Conservation (phyloP, 1,140 invertebrate species). For the Cotesia chilonis region DNA sequence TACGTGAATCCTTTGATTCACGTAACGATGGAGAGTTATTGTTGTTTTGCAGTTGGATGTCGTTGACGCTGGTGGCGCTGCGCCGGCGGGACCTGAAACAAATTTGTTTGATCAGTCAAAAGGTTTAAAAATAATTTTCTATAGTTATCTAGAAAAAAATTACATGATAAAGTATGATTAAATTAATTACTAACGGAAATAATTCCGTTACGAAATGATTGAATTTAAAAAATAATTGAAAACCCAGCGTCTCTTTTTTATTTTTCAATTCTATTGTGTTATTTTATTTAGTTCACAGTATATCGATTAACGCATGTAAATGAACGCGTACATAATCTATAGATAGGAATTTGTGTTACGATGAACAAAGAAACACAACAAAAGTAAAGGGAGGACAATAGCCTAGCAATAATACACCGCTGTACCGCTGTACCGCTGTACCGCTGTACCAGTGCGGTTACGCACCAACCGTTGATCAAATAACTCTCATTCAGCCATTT, state of each 20-base stretch:
- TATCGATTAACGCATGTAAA: slow-evolving; percentile 2
- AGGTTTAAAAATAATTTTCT: too few species aligned
- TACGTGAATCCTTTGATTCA: slow-evolving; percentile 55
- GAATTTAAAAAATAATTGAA: not conserved
- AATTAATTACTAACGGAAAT: too few species aligned
- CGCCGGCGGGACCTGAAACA: slow-evolving; percentile 60
- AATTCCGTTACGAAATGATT: not conserved
- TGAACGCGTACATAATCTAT: not conserved
- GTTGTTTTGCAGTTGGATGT: slow-evolving; percentile 60
- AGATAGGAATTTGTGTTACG: not conserved
- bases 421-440: slow-evolving; percentile 2
- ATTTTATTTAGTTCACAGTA: not conserved
- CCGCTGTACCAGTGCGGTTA: slow-evolving; percentile 14
- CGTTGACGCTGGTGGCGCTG: slow-evolving; percentile 58
- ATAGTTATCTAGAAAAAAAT: too few species aligned
- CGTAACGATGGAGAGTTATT: slow-evolving; percentile 54
- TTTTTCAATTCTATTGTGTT: not conserved
- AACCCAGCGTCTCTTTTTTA: too few species aligned
- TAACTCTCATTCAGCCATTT: slow-evolving; percentile 16
- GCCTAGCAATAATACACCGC: slow-evolving; percentile 24
- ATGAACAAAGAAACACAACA: slow-evolving; percentile 19
- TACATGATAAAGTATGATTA: too few species aligned
- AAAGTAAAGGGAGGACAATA: slow-evolving; percentile 21
- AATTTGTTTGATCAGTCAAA: too few species aligned
- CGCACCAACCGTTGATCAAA: slow-evolving; percentile 15